Conservation (phyloP, 2,888 invertebrate genomes). For the Meteorus colon region DNA sequence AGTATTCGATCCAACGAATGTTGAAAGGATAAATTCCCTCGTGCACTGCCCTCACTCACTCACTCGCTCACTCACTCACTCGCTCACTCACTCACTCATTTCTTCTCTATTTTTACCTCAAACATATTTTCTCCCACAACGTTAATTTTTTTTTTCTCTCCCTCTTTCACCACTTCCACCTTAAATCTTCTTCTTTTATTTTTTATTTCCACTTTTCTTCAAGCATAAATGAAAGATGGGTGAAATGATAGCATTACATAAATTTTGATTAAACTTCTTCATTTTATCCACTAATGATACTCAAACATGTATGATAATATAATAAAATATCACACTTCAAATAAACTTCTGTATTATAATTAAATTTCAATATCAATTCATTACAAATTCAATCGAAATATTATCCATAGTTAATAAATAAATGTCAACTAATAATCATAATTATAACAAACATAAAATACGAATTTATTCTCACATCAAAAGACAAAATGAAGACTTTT, state of each 20-base stretch:
- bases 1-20: conserved; percentile 3
- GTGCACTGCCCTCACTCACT: neutral
- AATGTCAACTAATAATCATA: too few relatives aligned
- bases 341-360: neutral
- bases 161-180: neutral
- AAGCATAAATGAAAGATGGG: neutral
- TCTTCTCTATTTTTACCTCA: conserved; percentile 1
- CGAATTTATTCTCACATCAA: too few relatives aligned
- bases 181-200: neutral
- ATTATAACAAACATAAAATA: too few relatives aligned
- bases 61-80: neutral
- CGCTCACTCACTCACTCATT: neutral
- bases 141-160: neutral
- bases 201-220: neutral
- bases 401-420: neutral
- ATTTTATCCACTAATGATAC: neutral
- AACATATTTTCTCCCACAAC: neutral
- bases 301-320: neutral
- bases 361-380: neutral
- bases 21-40: neutral
- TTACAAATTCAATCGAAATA: neutral
- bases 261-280: conserved; percentile 3
- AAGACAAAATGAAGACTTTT: too few relatives aligned
- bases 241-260: neutral
- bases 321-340: neutral